Evolutionary conservation across 2,888 invertebrate species (phyloP), one percentile per base, ranked within the genome.

Genomic region (Drosophila niveifrons): DNA sequence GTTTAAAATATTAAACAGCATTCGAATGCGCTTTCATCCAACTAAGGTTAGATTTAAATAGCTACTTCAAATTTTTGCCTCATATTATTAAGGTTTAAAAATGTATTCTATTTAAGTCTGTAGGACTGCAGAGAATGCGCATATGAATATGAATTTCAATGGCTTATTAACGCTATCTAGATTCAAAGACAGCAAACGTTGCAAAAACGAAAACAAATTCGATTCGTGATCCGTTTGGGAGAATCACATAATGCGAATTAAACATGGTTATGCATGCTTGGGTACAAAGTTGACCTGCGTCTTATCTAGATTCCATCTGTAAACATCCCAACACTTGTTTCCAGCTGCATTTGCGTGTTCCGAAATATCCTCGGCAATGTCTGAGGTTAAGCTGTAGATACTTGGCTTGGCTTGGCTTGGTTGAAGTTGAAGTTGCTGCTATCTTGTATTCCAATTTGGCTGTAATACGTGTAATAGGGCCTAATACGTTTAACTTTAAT

Each of bases 401-500:
- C 15, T 47, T 39, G 62, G n/a, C 11, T n/a, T 39, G 28, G 58
- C 50, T 58, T 11, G 34, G 34, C 36, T 36, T 36, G 36, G 36
- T n/a, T 36, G 11, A n/a, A n/a, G 11, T 23, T 31, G 31, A 73
- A 57, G 41, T 41, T 34, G 46, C 51, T 78, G 62, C 48, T 52
- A 41, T 48, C 62, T 61, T 64, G 44, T 64, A 70, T 75, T 70
- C 50, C 71, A 79, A 75, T 75, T 79, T 75, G 52, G 51, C 50
- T 58, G 51, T 65, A 75, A 80, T 76, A 56, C 58, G 51, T 59
- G 64, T 75, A 65, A 70, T 75, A 57, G 44, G 65, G 57, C 55
- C 76, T 80, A 80, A 75, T 65, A 65, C 80, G 56, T 80, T 70
- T 65, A 62, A 70, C 53, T 75, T 80, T 62, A 75, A 75, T 79